Base-by-base conservation (phyloP, 2,888 invertebrate species). In the Pantelozetes paolii region DNA sequence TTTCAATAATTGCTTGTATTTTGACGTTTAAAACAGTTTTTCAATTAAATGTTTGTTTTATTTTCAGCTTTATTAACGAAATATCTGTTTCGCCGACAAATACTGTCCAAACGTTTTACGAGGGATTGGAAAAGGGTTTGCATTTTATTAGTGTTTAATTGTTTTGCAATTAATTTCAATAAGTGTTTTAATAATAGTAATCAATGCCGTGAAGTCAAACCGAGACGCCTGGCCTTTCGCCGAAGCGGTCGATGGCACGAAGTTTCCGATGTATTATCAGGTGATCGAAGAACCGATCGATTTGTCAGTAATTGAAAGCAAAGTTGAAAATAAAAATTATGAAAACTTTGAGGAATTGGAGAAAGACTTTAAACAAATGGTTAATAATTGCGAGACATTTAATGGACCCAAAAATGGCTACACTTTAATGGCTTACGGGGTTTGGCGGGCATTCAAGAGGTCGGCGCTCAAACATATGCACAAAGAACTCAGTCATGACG, bases 161-260 rank as follows among this genome's bases (percentile, higher is more conserved):
- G 15, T n/a, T 48, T 48, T 48, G 5, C 6, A 28, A 59, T 32
- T 36, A 32, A 62, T 62, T 36, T 5, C 11, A 57, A 57, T 57
- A 8, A 13, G 9, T 36, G 5, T 36, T 9, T 36, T 8, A 13
- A 20, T 20, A n/a, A 67, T 77, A 85, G 92, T 95, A 75, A 84
- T 95, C 74, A 91, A 93, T 81, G 88, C 89, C 80, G 87, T 95
- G 50, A 91, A 90, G 80, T 89, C 89, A 79, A 93, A 94, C 81
- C 89, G 90, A 74, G 94, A 95, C 82, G 92, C 94, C 0, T 95
- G 94, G 94, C 94, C 94, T 0, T 95, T 96, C 83, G 86, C 91
- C 81, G 92, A 94, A 81, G 92, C 94, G 0, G 94, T 95, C 0
- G 92, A 94, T 80, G 94, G 94, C 81, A 91, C 92, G 80, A 92